phyloP scores from a whole-genome alignment of 1,140 invertebrate genomes.

The Cotesia vestalis region DNA sequence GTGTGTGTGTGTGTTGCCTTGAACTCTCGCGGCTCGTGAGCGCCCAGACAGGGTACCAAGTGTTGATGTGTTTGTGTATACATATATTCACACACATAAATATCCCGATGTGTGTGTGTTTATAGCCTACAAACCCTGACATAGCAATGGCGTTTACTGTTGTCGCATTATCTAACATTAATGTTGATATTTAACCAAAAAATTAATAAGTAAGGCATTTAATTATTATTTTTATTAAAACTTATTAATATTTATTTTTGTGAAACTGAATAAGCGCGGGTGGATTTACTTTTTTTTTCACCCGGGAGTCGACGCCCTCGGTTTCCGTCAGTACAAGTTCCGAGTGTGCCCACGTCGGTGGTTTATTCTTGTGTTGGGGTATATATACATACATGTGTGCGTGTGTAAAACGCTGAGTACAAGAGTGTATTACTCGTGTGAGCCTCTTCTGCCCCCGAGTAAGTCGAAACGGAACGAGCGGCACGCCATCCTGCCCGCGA shows the following conservation, averaged over 20 bases:
- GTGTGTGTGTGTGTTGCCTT: no score
- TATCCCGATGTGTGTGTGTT: slow-evolving; percentile 50
- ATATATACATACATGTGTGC: not conserved
- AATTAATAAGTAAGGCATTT: not conserved
- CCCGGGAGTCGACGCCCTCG: slow-evolving; percentile 19
- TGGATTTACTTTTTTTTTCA: no score
- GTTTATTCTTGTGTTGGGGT: slow-evolving; percentile 3
- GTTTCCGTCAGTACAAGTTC: slow-evolving; percentile 5
- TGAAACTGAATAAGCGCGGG: no score
- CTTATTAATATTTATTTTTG: not conserved
- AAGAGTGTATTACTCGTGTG: slow-evolving; percentile 10
- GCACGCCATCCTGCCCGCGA: slow-evolving; percentile 30
- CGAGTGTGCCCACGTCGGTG: slow-evolving; percentile 27
- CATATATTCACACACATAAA: not conserved
- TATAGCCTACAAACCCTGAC: slow-evolving; percentile 63
- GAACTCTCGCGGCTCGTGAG: slow-evolving; percentile 12
- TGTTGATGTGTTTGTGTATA: slow-evolving; percentile 28
- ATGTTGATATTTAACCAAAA: slow-evolving; percentile 12
- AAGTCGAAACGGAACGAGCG: slow-evolving; percentile 19
- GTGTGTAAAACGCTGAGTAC: not conserved
- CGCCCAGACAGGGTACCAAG: slow-evolving; percentile 29
- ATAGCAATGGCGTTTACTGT: slow-evolving; percentile 47
- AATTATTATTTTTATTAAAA: not conserved
- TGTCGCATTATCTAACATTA: slow-evolving; percentile 28
- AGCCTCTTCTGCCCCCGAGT: slow-evolving; percentile 29